Evolutionary conservation across 2,113 vertebrate genomes (phyloP), one percentile per base, ranked within the genome.

Genomic region (Ochotona curzoniae): DNA sequence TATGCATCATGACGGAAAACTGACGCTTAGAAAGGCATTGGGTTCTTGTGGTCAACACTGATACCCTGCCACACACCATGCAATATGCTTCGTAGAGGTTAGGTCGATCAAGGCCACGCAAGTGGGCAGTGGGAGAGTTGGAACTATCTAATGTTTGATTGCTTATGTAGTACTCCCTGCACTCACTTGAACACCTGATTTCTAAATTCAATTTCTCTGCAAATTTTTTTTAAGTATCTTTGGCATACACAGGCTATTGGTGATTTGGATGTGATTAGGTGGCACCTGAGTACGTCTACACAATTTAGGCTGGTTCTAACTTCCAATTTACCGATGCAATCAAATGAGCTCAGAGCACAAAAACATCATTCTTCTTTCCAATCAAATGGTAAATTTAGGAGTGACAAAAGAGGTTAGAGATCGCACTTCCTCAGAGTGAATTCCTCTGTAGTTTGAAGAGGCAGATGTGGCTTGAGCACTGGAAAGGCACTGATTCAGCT

Each of bases 321-420:
- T 73, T 81, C 67, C 25, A 85, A 69, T 32, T 44, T 49, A 79
- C 18, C 74, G 38, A 82, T 80, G 32, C 20, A 66, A 18, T 47
- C 15, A 87, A 63, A 83, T 82, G 69, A 92, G 63, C 15, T 4
- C 57, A 71, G 49, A 87, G n/a, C 44, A 76, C 61, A 69, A 95
- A 57, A 61, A 63, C 2, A 66, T 18, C 8, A 20, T 71, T 66
- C 1, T 20, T 60, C 8, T 47, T 92, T 20, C 14, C 23, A 60
- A 90, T 73, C 82, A 84, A 61, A 70, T 20, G 32, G 13, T 7
- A 5, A 47, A 60, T 80, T 78, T 63, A 61, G 83, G 74, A n/a
- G 60, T 61, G 30, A 85, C 66, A 74, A 57, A 30, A 10, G n/a
- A 78, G 61, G 26, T 5, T n/a, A 66, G 25, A 78, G 63, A 28